Evolutionary conservation across 2,113 vertebrate species (phyloP), one percentile per base, ranked within the genome.

Genomic region (Amazona vittata): DNA sequence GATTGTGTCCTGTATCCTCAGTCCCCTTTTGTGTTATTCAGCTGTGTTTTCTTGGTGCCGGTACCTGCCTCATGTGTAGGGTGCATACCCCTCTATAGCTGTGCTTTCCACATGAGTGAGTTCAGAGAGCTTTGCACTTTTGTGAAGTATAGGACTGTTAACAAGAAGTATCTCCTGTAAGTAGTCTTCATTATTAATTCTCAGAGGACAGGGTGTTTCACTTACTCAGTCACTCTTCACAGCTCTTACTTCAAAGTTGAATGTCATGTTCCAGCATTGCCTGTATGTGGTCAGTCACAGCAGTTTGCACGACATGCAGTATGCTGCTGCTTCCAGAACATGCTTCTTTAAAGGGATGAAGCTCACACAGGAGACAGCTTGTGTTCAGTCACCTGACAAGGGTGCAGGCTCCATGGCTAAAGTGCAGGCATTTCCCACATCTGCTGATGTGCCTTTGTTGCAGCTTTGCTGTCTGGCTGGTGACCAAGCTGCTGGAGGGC

Each of bases 61-160:
- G 35, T 78, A 33, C 47, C 50, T 75, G n/a, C 22, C 21, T 29
- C 2, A 47, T 47, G 18, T 4, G 0, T 10, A 9, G 35, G 43
- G 8, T 35, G 31, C 1, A 0, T 26, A 25, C 16, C 14, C 7
- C 13, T 79, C 14, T 49, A 1, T 0, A 22, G 28, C 35, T 62
- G 12, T 73, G 57, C 59, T 86, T 53, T n/a, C 60, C 28, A 2
- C 1, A 2, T 2, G n/a, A 28, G 11, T 9, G 60, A n/a, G 22
- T 62, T 25, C 25, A 37, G 1, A 57, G 25, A 59, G 17, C 43
- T 53, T 29, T 60, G 31, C 4, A 0, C 57, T 88, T 63, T 67
- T 63, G 37, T 35, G 29, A n/a, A 31, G 19, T 15, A 8, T 26
- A 55, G 64, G 25, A 15, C 26, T 68, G 24, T 55, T 75, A 68